phyloP scores from a whole-genome alignment of 2,797 vertebrate species.

The Myioborus miniatus region DNA sequence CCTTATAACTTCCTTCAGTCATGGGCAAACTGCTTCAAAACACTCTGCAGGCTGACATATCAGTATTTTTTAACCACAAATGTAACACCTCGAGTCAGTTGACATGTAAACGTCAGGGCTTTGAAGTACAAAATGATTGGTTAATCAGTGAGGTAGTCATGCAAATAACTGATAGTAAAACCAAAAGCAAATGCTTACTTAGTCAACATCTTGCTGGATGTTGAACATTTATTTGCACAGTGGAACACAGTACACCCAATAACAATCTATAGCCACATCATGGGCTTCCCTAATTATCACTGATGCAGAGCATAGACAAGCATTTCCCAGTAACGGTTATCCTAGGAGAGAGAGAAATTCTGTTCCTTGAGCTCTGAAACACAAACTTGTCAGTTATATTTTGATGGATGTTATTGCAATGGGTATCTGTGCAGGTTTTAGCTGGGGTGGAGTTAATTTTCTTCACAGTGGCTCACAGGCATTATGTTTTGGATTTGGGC shows the following conservation, averaged over 20 bases:
- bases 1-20: not conserved
- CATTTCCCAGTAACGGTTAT: not conserved
- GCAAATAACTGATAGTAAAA: not conserved
- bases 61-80: not conserved
- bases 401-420: not conserved
- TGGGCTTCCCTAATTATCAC: not conserved
- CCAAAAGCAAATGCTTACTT: not conserved
- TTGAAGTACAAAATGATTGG: not conserved
- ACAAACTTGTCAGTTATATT: not conserved
- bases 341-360: not conserved
- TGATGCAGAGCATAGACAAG: not conserved
- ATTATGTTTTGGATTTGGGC: not conserved
- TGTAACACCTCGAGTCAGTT: not conserved
- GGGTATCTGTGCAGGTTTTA: not conserved
- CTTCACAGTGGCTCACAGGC: not conserved
- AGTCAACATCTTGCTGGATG: not conserved
- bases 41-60: not conserved
- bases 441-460: not conserved
- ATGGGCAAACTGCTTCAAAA: not conserved
- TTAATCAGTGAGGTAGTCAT: not conserved
- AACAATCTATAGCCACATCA: not conserved
- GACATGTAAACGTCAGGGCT: accelerated
- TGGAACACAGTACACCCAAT: not conserved
- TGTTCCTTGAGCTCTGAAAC: not conserved
- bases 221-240: not conserved